Evolutionary conservation across 2,888 invertebrate species (phyloP).

Genomic region (Tipula lateralis): DNA sequence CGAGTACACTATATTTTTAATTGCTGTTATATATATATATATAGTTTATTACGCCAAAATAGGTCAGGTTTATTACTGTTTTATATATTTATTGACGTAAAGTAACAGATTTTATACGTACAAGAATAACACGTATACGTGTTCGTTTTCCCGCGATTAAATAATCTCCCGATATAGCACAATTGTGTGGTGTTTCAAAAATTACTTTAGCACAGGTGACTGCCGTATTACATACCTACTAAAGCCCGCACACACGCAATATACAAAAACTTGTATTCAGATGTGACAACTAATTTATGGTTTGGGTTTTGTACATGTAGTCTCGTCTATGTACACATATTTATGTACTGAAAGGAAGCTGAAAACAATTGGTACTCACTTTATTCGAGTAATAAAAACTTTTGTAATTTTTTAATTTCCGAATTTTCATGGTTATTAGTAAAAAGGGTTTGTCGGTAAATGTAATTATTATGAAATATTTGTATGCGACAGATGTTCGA

Average conservation of each 20-base stretch:
- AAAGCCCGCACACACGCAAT: neutral
- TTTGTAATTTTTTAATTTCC: neutral
- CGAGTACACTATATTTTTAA: neutral
- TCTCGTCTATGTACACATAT: too few species aligned
- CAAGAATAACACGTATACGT: neutral
- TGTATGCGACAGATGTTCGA: neutral
- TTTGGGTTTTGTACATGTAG: neutral
- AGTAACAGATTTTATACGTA: neutral
- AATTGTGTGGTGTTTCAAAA: neutral
- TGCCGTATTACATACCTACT: neutral
- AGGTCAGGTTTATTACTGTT: neutral
- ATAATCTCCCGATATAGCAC: neutral
- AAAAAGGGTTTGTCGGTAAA: neutral
- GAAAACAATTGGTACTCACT: neutral
- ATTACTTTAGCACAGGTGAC: neutral
- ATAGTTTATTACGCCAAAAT: neutral
- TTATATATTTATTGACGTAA: neutral
- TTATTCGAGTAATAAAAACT: neutral
- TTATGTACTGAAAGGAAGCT: neutral
- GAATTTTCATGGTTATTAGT: neutral
- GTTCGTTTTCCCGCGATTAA: neutral
- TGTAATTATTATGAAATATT: slow-evolving; percentile 19
- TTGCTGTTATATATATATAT: too few species aligned
- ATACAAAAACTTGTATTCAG: neutral
- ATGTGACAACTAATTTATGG: neutral